phyloP scores from a whole-genome alignment of 2,888 invertebrate species.

The Hirtodrosophila trivittata region DNA sequence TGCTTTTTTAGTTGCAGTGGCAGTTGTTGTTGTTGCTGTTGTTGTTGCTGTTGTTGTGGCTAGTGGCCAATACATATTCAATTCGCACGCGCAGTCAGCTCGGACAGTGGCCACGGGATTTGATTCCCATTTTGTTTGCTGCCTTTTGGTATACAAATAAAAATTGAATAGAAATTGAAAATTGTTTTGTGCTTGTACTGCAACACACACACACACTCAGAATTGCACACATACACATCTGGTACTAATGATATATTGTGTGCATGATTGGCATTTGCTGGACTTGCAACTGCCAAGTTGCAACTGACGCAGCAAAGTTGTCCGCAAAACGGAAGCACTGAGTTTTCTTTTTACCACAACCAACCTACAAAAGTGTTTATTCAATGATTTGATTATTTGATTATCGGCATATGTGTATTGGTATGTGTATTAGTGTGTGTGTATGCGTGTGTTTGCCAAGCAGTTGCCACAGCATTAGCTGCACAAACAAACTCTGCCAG shows the following conservation, averaged over 20 bases:
- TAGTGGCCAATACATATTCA: constrained; percentile 75
- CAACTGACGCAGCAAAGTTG: constrained; percentile 65
- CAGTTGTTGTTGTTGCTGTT: constrained; percentile 23
- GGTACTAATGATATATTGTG: constrained; percentile 56
- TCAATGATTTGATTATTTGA: constrained; percentile 60
- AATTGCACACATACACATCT: constrained; percentile 4
- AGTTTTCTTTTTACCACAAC: constrained; percentile 57
- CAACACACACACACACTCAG: constrained; percentile 14
- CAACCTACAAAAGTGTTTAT: constrained; percentile 62
- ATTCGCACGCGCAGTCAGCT: constrained; percentile 69
- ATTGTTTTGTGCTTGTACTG: constrained; percentile 61
- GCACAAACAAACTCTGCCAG: constrained; percentile 55
- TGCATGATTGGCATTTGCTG: constrained; percentile 73
- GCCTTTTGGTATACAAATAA: constrained; percentile 53
- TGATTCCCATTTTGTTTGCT: constrained; percentile 28
- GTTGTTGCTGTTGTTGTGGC: constrained; percentile 39
- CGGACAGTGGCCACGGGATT: constrained; percentile 45
- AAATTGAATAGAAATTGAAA: constrained; percentile 77
- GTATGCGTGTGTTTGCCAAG: constrained; percentile 15
- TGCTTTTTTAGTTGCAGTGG: constrained; percentile 22
- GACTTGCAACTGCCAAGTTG: constrained; percentile 1
- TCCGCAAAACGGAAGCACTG: constrained; percentile 68
- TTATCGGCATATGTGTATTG: constrained; percentile 12
- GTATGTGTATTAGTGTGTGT: constrained; percentile 13
- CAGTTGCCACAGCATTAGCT: constrained; percentile 56